A percentile compares a stretch with the other conserved stretches of the same genome.
phyloP scores from a whole-genome alignment of 2,888 invertebrate genomes.

The Brassicogethes aeneus region DNA sequence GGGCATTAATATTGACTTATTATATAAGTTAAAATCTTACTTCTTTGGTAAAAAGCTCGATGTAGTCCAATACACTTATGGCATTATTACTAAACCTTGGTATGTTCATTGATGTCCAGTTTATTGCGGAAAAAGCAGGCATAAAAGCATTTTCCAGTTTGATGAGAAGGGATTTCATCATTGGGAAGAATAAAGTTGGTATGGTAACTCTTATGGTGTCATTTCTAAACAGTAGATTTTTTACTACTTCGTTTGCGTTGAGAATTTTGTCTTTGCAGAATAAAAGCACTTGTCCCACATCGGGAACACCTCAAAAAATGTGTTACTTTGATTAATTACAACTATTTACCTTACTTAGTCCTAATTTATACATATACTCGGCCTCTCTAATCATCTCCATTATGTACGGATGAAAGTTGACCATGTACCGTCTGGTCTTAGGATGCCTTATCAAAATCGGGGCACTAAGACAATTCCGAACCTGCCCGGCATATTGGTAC shows the following conservation, averaged over 20 bases:
- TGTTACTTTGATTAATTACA: slow-evolving; percentile 5
- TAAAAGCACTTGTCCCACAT: slow-evolving; percentile 64
- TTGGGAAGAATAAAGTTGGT: slow-evolving; percentile 58
- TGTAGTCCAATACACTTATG: slow-evolving; percentile 47
- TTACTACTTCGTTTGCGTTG: slow-evolving; percentile 52
- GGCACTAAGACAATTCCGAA: slow-evolving; percentile 55
- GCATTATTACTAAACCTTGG: slow-evolving; percentile 53
- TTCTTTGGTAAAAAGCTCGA: slow-evolving; percentile 59
- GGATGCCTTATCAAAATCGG: slow-evolving; percentile 64
- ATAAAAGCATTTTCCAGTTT: slow-evolving; percentile 63
- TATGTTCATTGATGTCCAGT: slow-evolving; percentile 75
- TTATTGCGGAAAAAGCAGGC: slow-evolving; percentile 67
- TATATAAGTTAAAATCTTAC: slow-evolving; percentile 34
- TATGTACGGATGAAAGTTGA: slow-evolving; percentile 68
- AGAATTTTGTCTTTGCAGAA: slow-evolving; percentile 64
- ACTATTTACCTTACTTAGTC: slow-evolving; percentile 45
- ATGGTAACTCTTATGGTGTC: slow-evolving; percentile 51
- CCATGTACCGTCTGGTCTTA: slow-evolving; percentile 52
- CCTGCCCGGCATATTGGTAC: slow-evolving; percentile 65
- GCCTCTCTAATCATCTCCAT: slow-evolving; percentile 68
- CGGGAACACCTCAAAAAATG: slow-evolving; percentile 58
- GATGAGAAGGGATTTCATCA: slow-evolving; percentile 58
- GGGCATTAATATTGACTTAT: neutral
- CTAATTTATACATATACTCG: slow-evolving; percentile 71
- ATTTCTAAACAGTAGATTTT: slow-evolving; percentile 53